Conservation (phyloP, 2,888 invertebrate species). For the Heterodera filipjevi region DNA sequence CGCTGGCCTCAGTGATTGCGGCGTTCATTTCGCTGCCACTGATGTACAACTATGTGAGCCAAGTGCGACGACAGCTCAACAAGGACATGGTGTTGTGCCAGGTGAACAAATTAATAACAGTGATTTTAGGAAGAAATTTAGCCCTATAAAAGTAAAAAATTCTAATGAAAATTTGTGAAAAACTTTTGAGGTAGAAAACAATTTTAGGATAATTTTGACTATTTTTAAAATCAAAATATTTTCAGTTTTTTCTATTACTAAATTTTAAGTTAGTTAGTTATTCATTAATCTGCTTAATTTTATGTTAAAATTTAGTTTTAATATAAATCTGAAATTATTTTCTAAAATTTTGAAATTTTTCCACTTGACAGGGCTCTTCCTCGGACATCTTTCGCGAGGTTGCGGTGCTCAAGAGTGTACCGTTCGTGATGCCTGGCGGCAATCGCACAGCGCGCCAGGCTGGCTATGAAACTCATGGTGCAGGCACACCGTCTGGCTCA, state of each 20-base stretch:
- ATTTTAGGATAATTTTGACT: too few relatives aligned
- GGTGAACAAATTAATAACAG: too few relatives aligned
- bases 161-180: too few relatives aligned
- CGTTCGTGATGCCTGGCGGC: slow-evolving; percentile 21
- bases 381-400: slow-evolving; percentile 32
- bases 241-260: too few relatives aligned
- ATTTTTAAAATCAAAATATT: too few relatives aligned
- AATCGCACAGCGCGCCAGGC: slow-evolving; percentile 35
- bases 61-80: slow-evolving; percentile 16
- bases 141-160: too few relatives aligned
- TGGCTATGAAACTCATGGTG: not conserved
- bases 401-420: slow-evolving; percentile 21
- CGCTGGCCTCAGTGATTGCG: slow-evolving; percentile 24
- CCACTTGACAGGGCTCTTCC: slow-evolving; percentile 33
- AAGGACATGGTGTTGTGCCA: slow-evolving; percentile 22
- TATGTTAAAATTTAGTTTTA: too few relatives aligned
- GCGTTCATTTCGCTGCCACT: slow-evolving; percentile 26
- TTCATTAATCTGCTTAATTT: too few relatives aligned
- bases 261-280: too few relatives aligned
- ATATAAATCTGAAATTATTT: not conserved
- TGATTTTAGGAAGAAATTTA: too few relatives aligned
- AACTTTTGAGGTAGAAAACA: too few relatives aligned
- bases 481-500: slow-evolving; percentile 7
- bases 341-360: too few relatives aligned
- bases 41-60: slow-evolving; percentile 28